These are phyloP conservation scores for Amyelois transitella DNA, from an alignment of 1,140 invertebrate genomes.

Conservation along the genomic window DNA sequence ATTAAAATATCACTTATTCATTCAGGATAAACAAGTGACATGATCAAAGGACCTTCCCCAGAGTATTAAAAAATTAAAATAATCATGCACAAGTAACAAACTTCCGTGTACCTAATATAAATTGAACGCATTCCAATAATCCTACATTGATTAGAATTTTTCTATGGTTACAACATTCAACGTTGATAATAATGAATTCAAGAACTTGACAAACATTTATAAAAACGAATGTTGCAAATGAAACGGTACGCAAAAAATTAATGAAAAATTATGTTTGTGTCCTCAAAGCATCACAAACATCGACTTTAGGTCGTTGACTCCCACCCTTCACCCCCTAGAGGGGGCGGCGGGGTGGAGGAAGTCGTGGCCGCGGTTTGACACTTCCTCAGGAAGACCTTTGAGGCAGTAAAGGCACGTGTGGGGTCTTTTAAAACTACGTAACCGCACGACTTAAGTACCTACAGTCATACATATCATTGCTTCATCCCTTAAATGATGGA, in stretches of 20 bases:
- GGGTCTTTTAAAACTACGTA: slow-evolving; percentile 8
- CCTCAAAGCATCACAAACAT: slow-evolving; percentile 59
- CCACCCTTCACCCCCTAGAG: slow-evolving; percentile 11
- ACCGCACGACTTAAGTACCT: neutral
- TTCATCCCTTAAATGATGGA: too few relatives aligned
- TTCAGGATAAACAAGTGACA: too few relatives aligned
- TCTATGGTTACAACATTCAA: too few relatives aligned
- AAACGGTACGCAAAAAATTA: slow-evolving; percentile 39
- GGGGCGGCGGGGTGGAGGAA: slow-evolving; percentile 41
- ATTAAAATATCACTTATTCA: too few relatives aligned
- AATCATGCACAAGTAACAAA: too few relatives aligned
- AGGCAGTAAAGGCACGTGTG: slow-evolving; percentile 18
- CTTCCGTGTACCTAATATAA: too few relatives aligned
- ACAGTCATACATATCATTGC: too few relatives aligned
- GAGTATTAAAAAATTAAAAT: too few relatives aligned
- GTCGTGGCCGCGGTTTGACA: slow-evolving; percentile 65
- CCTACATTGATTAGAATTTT: too few relatives aligned
- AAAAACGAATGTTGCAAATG: slow-evolving; percentile 13
- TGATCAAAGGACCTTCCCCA: too few relatives aligned
- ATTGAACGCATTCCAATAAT: too few relatives aligned
- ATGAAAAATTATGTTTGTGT: slow-evolving; percentile 51
- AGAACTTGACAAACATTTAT: neutral
- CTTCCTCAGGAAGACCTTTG: slow-evolving; percentile 72
- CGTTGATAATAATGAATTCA: too few relatives aligned
- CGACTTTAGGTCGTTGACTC: slow-evolving; percentile 20